Evolutionary conservation across 2,888 invertebrate species (phyloP).

Genomic region (Druceiella hillmani): DNA sequence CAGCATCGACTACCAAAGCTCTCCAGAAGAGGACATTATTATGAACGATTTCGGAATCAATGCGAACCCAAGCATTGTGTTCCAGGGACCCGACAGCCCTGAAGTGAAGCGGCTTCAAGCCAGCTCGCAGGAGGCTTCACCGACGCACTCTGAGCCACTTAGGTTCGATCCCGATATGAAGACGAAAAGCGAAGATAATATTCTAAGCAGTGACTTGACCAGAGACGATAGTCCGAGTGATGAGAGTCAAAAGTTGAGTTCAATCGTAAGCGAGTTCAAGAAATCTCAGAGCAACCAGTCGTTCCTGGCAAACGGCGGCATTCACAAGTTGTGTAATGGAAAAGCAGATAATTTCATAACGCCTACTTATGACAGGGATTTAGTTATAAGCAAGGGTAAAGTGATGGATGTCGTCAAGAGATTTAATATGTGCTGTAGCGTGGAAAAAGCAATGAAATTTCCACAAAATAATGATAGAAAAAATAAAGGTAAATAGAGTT

Average conservation of each 20-base stretch:
- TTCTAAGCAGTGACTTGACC: not conserved
- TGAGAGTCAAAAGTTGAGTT: not conserved
- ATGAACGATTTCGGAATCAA: conserved; percentile 10
- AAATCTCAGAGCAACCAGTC: conserved; percentile 39
- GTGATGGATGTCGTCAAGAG: conserved; percentile 47
- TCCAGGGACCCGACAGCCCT: conserved; percentile 47
- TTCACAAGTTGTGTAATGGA: conserved; percentile 30
- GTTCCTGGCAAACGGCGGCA: conserved; percentile 27
- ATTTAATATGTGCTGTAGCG: conserved; percentile 33
- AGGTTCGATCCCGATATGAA: no score
- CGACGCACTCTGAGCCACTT: not conserved
- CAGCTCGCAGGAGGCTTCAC: not conserved
- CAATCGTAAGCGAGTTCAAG: conserved; percentile 40
- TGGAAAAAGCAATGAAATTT: no score
- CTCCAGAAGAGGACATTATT: conserved; percentile 18
- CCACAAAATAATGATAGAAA: no score
- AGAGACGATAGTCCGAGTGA: not conserved
- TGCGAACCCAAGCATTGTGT: conserved; percentile 41
- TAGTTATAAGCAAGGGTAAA: conserved; percentile 46
- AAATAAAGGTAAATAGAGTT: no score
- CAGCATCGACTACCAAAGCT: conserved; percentile 20
- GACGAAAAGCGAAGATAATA: not conserved
- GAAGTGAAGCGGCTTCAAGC: conserved; percentile 27
- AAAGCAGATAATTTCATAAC: conserved; percentile 36
- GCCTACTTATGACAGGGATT: conserved; percentile 42